Conservation (phyloP, 2,888 invertebrate species). For the Pseudeuparius sepicola region DNA sequence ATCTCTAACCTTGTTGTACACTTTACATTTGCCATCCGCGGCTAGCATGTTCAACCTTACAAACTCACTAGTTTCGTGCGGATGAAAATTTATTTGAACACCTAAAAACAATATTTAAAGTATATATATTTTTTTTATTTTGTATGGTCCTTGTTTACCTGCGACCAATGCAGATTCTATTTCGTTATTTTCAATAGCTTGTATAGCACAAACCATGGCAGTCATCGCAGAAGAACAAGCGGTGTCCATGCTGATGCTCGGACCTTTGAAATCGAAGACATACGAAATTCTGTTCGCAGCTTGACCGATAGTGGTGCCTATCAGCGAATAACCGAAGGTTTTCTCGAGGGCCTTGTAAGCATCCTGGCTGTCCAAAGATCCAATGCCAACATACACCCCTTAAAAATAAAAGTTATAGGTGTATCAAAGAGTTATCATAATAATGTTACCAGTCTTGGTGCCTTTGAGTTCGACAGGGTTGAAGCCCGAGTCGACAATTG, state of each 20-base stretch:
- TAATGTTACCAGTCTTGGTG: slow-evolving; percentile 23
- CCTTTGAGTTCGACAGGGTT: slow-evolving; percentile 27
- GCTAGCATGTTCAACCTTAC: slow-evolving; percentile 21
- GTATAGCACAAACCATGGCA: slow-evolving; percentile 24
- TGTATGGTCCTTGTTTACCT: no score
- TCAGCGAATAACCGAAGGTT: slow-evolving; percentile 21
- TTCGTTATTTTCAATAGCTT: slow-evolving; percentile 19
- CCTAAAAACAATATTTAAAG: slow-evolving; percentile 23
- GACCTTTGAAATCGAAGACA: slow-evolving; percentile 27
- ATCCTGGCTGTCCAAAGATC: slow-evolving; percentile 9
- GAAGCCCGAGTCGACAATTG: slow-evolving; percentile 27
- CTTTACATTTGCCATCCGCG: slow-evolving; percentile 38
- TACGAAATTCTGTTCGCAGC: slow-evolving; percentile 26
- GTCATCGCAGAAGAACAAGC: slow-evolving; percentile 27
- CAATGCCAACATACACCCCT: slow-evolving; percentile 23
- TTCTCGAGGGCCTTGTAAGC: slow-evolving; percentile 11
- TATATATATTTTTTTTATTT: no score
- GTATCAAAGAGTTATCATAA: no score
- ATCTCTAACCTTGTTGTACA: slow-evolving; percentile 74
- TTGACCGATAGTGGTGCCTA: slow-evolving; percentile 18
- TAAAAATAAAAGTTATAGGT: no score
- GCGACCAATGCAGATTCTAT: slow-evolving; percentile 22
- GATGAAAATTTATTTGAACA: slow-evolving; percentile 22
- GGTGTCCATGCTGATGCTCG: slow-evolving; percentile 26
- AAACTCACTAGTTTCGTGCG: slow-evolving; percentile 24